Evolutionary conservation across 2,797 vertebrate genomes (phyloP).

Genomic region (Zonotrichia albicollis): DNA sequence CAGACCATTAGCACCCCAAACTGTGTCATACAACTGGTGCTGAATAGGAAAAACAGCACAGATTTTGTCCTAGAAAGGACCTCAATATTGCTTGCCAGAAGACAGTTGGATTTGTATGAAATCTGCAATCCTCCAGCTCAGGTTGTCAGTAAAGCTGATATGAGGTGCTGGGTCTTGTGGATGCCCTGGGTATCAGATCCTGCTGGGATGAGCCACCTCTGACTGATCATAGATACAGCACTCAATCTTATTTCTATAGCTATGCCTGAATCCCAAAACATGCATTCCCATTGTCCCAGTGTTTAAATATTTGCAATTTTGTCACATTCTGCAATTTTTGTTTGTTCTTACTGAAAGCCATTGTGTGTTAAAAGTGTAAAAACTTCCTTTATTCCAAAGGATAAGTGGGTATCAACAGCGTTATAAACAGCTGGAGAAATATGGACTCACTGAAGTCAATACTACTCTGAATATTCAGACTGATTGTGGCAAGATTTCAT

Average conservation of each 20-base stretch:
- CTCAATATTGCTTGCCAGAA: not conserved
- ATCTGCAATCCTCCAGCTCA: not conserved
- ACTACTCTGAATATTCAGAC: not conserved
- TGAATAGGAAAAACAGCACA: fast-evolving
- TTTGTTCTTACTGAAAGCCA: not conserved
- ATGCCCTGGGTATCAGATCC: not conserved
- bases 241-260: not conserved
- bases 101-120: not conserved
- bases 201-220: not conserved
- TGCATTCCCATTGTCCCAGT: not conserved
- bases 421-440: not conserved
- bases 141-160: not conserved
- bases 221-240: not conserved
- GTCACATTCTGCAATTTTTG: not conserved
- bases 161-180: not conserved
- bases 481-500: not conserved
- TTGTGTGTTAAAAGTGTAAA: not conserved
- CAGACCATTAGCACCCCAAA: not conserved
- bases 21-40: not conserved
- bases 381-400: not conserved
- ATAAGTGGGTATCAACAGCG: not conserved
- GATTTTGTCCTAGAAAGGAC: not conserved
- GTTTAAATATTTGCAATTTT: not conserved
- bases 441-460: not conserved
- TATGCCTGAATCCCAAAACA: not conserved